Evolutionary conservation across 2,113 vertebrate genomes (phyloP).

Genomic region (Callopanchax toddi): DNA sequence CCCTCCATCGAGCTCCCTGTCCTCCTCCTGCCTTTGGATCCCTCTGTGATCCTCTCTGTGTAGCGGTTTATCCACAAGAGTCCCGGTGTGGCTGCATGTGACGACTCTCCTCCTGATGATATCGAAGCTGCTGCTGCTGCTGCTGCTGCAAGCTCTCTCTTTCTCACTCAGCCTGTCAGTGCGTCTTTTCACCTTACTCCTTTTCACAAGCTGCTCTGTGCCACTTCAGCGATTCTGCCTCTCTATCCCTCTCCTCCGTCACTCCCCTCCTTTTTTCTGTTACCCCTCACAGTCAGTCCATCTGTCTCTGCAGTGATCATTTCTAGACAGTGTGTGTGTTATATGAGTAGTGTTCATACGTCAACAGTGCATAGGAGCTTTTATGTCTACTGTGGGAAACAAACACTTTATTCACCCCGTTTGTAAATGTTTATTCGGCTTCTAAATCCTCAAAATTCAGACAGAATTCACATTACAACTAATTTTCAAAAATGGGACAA

Average conservation of each 20-base stretch:
- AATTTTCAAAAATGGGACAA: no score
- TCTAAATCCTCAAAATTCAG: neutral
- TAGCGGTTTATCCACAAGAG: slow-evolving; percentile 37
- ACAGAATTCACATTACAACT: neutral
- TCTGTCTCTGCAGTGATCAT: slow-evolving; percentile 72
- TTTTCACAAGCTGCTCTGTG: slow-evolving; percentile 30
- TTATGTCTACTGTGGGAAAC: neutral
- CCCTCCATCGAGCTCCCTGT: slow-evolving; percentile 29
- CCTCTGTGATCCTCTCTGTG: slow-evolving; percentile 27
- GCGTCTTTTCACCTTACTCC: slow-evolving; percentile 39
- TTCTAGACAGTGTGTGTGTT: slow-evolving; percentile 34
- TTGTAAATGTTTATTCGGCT: slow-evolving; percentile 3
- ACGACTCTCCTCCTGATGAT: slow-evolving; percentile 46
- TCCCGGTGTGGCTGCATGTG: slow-evolving; percentile 50
- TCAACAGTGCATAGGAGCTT: slow-evolving; percentile 1
- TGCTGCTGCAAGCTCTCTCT: slow-evolving; percentile 32
- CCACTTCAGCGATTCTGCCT: slow-evolving; percentile 55
- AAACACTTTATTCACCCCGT: neutral
- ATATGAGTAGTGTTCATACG: slow-evolving; percentile 18
- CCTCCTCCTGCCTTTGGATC: slow-evolving; percentile 28
- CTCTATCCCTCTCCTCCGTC: slow-evolving; percentile 36
- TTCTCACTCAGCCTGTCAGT: slow-evolving; percentile 41
- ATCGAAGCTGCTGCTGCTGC: slow-evolving; percentile 59
- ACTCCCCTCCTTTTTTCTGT: slow-evolving; percentile 42
- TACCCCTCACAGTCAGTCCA: slow-evolving; percentile 76